Conservation (phyloP, 35 echinoderm and acorn worm genomes). For the Lytechinus variegatus region DNA sequence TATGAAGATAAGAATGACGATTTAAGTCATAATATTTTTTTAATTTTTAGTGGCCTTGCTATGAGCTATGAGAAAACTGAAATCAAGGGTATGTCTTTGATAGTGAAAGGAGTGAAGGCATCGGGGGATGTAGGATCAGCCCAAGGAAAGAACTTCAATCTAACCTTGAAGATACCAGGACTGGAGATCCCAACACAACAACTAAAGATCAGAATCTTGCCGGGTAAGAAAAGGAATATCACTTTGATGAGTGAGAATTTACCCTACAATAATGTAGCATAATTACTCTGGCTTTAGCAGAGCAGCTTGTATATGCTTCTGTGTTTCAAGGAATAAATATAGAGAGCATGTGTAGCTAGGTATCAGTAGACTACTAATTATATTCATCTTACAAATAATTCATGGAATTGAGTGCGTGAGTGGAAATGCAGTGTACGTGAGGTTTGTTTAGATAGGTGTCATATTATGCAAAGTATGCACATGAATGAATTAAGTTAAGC, state of each 20-base stretch:
- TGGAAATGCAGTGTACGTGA: no score
- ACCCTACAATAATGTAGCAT: no score
- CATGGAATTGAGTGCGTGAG: background rate
- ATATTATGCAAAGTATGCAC: no score
- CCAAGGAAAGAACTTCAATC: slow-evolving; percentile 82
- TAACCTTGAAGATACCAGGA: slow-evolving; percentile 74
- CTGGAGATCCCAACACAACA: slow-evolving; percentile 73
- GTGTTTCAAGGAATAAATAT: no score
- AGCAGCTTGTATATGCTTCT: no score
- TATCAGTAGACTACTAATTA: background rate
- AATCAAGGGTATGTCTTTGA: slow-evolving; percentile 64
- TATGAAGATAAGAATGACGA: background rate
- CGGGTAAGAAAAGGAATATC: slow-evolving; percentile 56
- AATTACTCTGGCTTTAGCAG: no score
- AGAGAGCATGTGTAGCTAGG: background rate
- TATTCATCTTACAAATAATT: background rate
- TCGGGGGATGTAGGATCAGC: slow-evolving; percentile 70
- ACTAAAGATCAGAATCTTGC: slow-evolving; percentile 82
- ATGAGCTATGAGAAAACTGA: slow-evolving; percentile 70
- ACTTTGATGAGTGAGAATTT: background rate
- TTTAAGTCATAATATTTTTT: background rate
- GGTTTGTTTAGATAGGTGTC: no score
- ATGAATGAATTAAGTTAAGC: no score
- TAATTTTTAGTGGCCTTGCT: slow-evolving; percentile 75
- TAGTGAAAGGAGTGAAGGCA: slow-evolving; percentile 86